Evolutionary conservation across 2,113 vertebrate species (phyloP).

Genomic region (Brachirus orientalis): DNA sequence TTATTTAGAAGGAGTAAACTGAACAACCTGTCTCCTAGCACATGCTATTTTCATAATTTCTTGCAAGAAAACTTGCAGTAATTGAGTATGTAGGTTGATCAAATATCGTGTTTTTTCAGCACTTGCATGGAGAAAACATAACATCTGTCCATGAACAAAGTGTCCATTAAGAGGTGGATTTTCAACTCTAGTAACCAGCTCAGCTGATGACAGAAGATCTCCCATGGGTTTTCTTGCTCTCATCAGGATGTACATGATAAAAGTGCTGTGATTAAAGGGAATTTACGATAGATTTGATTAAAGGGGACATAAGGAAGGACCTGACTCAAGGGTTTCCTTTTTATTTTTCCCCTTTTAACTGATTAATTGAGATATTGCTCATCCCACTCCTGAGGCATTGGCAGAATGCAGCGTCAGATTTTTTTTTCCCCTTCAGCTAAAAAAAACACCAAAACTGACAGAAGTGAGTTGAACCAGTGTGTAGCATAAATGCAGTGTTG

Average conservation of each 20-base stretch:
- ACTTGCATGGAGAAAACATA: too few relatives aligned
- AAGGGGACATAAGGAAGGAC: constrained; percentile 55
- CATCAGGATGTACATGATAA: constrained; percentile 64
- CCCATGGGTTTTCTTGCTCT: constrained; percentile 35
- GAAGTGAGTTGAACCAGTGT: constrained; percentile 50
- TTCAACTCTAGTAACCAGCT: constrained; percentile 58
- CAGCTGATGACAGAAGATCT: constrained; percentile 50
- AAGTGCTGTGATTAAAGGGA: constrained; percentile 66
- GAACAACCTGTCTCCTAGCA: constrained; percentile 8
- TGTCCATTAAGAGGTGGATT: constrained; percentile 60
- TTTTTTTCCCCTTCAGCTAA: constrained; percentile 2
- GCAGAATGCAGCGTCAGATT: constrained; percentile 63
- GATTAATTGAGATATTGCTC: constrained; percentile 69
- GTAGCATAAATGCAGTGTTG: constrained; percentile 48
- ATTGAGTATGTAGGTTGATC: background rate
- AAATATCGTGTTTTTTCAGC: background rate
- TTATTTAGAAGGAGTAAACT: constrained; percentile 31
- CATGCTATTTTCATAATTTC: constrained; percentile 7
- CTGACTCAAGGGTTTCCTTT: constrained; percentile 60
- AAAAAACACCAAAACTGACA: constrained; percentile 47
- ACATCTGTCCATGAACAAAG: background rate
- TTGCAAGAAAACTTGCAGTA: constrained; percentile 1
- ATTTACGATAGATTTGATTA: constrained; percentile 68
- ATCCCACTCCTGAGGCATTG: constrained; percentile 41
- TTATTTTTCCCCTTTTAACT: constrained; percentile 14